Percentiles rank a stretch among this genome's conserved stretches.
Conservation (phyloP, 2,888 invertebrate species). For the Machimus rusticus region DNA sequence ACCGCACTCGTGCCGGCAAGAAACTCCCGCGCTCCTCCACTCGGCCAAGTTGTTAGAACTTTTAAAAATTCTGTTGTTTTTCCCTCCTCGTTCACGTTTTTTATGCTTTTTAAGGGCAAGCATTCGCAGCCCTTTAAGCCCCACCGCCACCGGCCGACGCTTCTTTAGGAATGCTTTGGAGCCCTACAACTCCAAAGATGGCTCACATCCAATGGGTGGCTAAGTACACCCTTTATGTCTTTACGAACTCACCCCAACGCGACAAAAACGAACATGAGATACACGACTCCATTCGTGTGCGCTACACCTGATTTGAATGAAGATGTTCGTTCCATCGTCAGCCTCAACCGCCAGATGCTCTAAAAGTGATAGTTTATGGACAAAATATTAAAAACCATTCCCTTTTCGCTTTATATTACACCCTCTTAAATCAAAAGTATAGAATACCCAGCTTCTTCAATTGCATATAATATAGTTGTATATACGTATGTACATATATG, state of each 20-base stretch:
- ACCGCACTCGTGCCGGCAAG: conserved; percentile 11
- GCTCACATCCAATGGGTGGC: neutral
- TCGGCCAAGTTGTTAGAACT: conserved; percentile 31
- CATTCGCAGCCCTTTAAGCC: neutral
- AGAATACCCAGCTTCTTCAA: neutral
- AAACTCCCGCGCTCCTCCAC: neutral
- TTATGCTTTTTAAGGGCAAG: neutral
- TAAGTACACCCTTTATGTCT: neutral
- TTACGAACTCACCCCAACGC: conserved; percentile 10
- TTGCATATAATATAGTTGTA: no score
- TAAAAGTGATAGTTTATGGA: conserved; percentile 16
- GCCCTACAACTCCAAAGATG: neutral
- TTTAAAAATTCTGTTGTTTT: conserved; percentile 32
- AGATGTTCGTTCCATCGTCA: neutral
- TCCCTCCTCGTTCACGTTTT: neutral
- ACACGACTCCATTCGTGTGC: neutral
- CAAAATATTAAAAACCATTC: neutral
- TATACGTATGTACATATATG: no score
- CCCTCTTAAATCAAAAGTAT: neutral
- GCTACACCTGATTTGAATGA: neutral
- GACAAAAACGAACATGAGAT: conserved; percentile 29
- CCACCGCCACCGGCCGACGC: neutral
- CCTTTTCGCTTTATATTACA: neutral
- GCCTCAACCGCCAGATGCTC: neutral
- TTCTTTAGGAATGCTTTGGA: neutral